phyloP scores from a whole-genome alignment of 2,113 vertebrate species.

The Sminthopsis crassicaudata region DNA sequence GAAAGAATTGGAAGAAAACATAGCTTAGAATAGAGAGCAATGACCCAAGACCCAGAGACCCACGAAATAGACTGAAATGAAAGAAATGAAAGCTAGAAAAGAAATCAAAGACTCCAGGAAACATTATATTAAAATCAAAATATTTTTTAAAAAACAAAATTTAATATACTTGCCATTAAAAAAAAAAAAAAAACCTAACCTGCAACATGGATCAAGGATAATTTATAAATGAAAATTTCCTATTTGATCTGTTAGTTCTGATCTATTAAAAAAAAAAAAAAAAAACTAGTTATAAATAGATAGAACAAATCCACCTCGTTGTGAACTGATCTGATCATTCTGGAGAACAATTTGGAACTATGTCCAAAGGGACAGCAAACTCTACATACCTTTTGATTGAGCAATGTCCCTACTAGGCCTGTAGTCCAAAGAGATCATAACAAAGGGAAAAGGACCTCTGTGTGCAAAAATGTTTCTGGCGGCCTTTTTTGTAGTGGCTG shows the following conservation, averaged over 20 bases:
- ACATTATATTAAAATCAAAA: background rate
- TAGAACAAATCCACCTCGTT: background rate
- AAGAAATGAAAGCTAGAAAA: background rate
- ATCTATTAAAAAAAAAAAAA: background rate
- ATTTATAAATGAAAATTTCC: background rate
- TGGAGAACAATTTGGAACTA: too few species aligned
- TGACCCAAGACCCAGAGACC: background rate
- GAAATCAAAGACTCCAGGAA: background rate
- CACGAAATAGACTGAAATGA: background rate
- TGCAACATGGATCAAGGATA: background rate
- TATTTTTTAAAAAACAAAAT: background rate
- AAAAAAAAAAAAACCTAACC: background rate
- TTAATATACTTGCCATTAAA: background rate
- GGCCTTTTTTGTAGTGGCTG: too few species aligned
- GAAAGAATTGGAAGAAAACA: background rate
- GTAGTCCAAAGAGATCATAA: too few species aligned
- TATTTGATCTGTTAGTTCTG: background rate
- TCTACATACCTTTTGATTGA: too few species aligned
- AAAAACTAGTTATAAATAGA: background rate
- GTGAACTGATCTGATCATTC: too few species aligned
- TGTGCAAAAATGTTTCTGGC: too few species aligned
- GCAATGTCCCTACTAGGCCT: too few species aligned
- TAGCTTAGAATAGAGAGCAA: too few species aligned
- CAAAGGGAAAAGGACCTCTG: too few species aligned
- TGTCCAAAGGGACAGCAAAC: too few species aligned